Evolutionary conservation across 1,140 invertebrate species (phyloP).

Genomic region (Solen grandis): DNA sequence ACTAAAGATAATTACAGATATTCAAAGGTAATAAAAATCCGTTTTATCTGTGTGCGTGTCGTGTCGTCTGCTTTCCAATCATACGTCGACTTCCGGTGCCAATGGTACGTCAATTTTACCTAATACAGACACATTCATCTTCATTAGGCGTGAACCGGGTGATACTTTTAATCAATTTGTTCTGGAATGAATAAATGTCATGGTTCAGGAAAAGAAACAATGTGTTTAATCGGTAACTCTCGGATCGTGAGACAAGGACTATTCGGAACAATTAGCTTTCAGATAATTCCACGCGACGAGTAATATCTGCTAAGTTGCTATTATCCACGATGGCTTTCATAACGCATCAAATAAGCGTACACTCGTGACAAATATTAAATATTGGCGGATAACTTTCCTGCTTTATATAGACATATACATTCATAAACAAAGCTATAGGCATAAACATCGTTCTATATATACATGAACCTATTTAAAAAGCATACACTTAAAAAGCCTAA

Average conservation of each 20-base stretch:
- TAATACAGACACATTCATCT: slow-evolving; percentile 45
- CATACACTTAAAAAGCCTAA: no score
- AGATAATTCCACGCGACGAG: no score
- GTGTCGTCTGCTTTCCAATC: slow-evolving; percentile 19
- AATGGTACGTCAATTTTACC: slow-evolving; percentile 27
- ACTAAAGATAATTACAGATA: slow-evolving; percentile 36
- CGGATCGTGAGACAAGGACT: not conserved
- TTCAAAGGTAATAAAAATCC: slow-evolving; percentile 32
- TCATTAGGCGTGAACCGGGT: slow-evolving; percentile 6
- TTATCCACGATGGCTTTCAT: no score
- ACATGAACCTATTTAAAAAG: no score
- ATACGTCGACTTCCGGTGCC: slow-evolving; percentile 37
- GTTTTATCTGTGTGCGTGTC: slow-evolving; percentile 13
- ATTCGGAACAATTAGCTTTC: not conserved
- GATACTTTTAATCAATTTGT: slow-evolving; percentile 47
- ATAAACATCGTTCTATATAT: no score
- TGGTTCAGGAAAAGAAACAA: no score
- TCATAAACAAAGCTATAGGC: no score
- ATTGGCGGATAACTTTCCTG: no score
- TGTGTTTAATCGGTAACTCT: not conserved
- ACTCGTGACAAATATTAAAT: no score
- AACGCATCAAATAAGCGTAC: no score
- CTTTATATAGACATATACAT: no score
- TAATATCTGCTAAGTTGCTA: no score
- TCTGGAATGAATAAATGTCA: not conserved